Conservation (phyloP, 1,140 invertebrate genomes). For the Melitaea cinxia region DNA sequence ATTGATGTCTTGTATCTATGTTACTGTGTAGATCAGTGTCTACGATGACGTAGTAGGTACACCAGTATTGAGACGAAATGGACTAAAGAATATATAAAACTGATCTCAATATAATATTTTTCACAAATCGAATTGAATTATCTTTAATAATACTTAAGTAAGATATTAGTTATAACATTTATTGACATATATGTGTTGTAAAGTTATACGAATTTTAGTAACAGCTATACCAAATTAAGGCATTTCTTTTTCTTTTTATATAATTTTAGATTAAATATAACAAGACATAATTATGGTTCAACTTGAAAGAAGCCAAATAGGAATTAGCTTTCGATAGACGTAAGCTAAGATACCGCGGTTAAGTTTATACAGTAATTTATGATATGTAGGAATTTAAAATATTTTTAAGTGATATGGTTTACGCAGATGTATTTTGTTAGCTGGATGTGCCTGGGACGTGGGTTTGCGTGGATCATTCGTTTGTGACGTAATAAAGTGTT, state of each 20-base stretch:
- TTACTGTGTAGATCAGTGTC: slow-evolving; percentile 18
- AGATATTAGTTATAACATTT: slow-evolving; percentile 53
- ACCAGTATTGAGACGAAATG: slow-evolving; percentile 69
- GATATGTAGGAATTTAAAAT: slow-evolving; percentile 29
- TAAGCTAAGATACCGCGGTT: slow-evolving; percentile 47
- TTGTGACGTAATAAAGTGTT: no score
- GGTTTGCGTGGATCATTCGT: slow-evolving; percentile 49
- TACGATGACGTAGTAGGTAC: slow-evolving; percentile 44
- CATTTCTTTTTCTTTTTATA: slow-evolving; percentile 70
- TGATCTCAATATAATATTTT: slow-evolving; percentile 74
- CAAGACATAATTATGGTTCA: slow-evolving; percentile 80
- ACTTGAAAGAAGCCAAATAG: slow-evolving; percentile 81
- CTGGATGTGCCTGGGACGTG: slow-evolving; percentile 56
- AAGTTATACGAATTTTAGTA: slow-evolving; percentile 63
- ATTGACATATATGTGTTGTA: slow-evolving; percentile 16
- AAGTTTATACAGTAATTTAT: slow-evolving; percentile 63
- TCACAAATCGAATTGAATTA: slow-evolving; percentile 60
- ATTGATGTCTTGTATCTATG: slow-evolving; percentile 74
- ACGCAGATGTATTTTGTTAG: slow-evolving; percentile 57
- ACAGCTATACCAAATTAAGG: slow-evolving; percentile 76
- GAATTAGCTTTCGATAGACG: slow-evolving; percentile 68
- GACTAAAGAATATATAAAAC: slow-evolving; percentile 63
- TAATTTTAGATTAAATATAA: slow-evolving; percentile 61
- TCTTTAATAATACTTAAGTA: slow-evolving; percentile 50
- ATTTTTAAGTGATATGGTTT: slow-evolving; percentile 27